Percentiles rank a stretch among this genome's conserved stretches.
Evolutionary conservation across 2,113 vertebrate genomes (phyloP).

Genomic region (Pristiophorus japonicus): DNA sequence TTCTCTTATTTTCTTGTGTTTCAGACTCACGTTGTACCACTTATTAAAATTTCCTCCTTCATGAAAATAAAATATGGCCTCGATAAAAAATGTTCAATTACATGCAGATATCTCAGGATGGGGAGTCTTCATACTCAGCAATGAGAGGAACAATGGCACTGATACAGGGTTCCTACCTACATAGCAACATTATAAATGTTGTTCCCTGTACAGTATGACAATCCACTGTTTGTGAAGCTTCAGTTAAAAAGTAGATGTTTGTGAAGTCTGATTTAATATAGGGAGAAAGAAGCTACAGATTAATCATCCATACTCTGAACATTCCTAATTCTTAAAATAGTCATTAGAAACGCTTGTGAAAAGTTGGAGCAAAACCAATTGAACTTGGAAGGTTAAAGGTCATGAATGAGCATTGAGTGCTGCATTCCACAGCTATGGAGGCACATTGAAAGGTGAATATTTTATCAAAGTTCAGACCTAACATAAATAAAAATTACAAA

Average conservation of each 20-base stretch:
- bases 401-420: not conserved
- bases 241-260: not conserved
- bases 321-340: not conserved
- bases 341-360: slow-evolving; percentile 12
- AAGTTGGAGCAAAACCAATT: not conserved
- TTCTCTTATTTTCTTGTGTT: not conserved
- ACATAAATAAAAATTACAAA: not conserved
- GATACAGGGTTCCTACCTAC: not conserved
- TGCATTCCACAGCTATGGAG: slow-evolving; percentile 5
- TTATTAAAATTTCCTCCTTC: not conserved
- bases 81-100: not conserved
- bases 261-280: not conserved
- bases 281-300: not conserved
- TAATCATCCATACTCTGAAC: not conserved
- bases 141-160: not conserved
- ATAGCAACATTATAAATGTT: not conserved
- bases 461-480: not conserved
- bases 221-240: not conserved
- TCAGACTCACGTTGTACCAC: not conserved
- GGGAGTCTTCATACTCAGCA: not conserved
- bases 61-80: not conserved
- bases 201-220: not conserved
- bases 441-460: not conserved
- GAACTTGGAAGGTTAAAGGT: slow-evolving; percentile 20
- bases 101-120: not conserved